Percentiles rank a stretch among this genome's conserved stretches.
Conservation (phyloP, 2,888 invertebrate genomes). For the Drosophila falleni region DNA sequence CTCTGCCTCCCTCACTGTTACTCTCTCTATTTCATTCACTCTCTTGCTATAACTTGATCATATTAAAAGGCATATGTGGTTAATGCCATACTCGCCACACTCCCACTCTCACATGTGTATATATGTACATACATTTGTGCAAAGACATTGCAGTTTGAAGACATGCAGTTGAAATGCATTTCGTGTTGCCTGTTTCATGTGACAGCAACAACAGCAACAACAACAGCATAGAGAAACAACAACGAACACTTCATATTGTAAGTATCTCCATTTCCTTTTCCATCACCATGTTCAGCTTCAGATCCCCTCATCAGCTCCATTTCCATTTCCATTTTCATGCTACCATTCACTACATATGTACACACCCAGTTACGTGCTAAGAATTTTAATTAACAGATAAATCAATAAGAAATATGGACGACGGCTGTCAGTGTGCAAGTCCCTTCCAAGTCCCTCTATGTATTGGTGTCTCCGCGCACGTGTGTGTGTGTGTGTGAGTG, state of each 20-base stretch:
- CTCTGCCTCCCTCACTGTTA: neutral
- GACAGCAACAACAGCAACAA: conserved; percentile 22
- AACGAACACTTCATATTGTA: conserved; percentile 54
- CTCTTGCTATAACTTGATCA: conserved; percentile 64
- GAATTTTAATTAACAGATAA: conserved; percentile 82
- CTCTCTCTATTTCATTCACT: neutral
- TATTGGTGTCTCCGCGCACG: neutral
- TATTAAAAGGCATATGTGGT: conserved; percentile 77
- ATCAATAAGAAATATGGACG: conserved; percentile 82
- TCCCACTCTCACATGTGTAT: conserved; percentile 5
- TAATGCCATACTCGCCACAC: conserved; percentile 14
- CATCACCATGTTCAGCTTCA: conserved; percentile 37
- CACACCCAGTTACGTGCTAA: conserved; percentile 78
- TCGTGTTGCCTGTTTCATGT: conserved; percentile 65
- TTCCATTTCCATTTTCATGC: conserved; percentile 17
- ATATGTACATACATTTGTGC: conserved; percentile 16
- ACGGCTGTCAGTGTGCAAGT: conserved; percentile 74
- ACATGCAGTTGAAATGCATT: conserved; percentile 80
- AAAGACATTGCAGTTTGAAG: conserved; percentile 72
- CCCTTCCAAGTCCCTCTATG: conserved; percentile 22
- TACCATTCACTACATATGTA: conserved; percentile 23
- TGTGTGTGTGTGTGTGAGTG: conserved; percentile 24
- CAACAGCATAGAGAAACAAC: conserved; percentile 7
- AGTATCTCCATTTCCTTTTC: conserved; percentile 44
- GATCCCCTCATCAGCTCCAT: conserved; percentile 23